Conservation (phyloP, 2,797 vertebrate genomes). For the Euthynnus affinis region DNA sequence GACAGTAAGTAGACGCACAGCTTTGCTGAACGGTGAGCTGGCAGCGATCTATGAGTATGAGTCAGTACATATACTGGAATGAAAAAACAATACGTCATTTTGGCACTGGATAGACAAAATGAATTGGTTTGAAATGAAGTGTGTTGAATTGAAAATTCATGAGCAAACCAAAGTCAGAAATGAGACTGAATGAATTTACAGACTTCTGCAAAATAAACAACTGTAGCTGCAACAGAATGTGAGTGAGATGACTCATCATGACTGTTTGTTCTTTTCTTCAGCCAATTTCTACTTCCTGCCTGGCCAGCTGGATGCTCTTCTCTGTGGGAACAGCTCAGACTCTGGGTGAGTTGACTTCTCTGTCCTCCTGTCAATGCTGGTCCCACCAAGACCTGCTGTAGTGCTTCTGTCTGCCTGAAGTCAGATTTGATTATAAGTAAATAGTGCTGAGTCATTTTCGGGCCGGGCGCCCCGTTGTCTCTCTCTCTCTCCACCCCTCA, state of each 20-base stretch:
- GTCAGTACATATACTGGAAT: conserved; percentile 70
- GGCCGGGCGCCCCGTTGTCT: conserved; percentile 36
- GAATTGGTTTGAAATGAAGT: conserved; percentile 30
- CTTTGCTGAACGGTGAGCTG: conserved; percentile 52
- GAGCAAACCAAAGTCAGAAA: conserved; percentile 31
- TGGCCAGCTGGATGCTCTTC: conserved; percentile 92
- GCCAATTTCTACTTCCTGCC: conserved; percentile 96
- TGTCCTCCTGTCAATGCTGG: conserved; percentile 13
- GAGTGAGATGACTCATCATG: conserved; percentile 40
- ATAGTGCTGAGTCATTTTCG: conserved; percentile 63
- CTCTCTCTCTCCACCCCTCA: conserved; percentile 66
- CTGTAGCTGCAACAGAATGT: conserved; percentile 27
- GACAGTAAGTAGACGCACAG: conserved; percentile 88
- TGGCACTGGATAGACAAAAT: conserved; percentile 51
- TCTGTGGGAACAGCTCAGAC: conserved; percentile 98
- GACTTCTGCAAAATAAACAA: conserved; percentile 28
- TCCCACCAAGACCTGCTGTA: conserved; percentile 41
- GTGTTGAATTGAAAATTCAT: conserved; percentile 8
- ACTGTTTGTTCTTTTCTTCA: conserved; percentile 71
- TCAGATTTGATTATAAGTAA: conserved; percentile 52
- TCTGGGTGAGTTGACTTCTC: conserved; percentile 91
- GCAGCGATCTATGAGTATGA: conserved; percentile 53
- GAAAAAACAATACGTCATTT: conserved; percentile 58
- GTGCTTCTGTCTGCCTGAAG: conserved; percentile 41
- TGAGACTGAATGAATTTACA: conserved; percentile 17